These are phyloP conservation scores for Cichladusa arquata DNA, from an alignment of 2,113 vertebrate species.

Conservation along the genomic window DNA sequence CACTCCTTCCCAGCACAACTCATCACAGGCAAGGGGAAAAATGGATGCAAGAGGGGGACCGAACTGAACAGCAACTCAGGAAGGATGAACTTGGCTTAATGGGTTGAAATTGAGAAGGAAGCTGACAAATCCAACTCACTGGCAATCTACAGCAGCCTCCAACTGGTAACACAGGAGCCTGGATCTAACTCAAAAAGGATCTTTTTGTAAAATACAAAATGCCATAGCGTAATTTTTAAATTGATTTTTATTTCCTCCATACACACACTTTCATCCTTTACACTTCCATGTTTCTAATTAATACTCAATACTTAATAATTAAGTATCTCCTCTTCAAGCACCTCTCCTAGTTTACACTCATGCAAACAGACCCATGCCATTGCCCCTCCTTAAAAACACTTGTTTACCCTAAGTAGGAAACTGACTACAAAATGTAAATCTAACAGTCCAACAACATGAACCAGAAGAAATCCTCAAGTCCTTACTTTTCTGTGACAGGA, in stretches of 20 bases:
- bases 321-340: background rate
- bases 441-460: background rate
- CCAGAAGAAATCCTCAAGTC: background rate
- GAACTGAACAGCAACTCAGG: background rate
- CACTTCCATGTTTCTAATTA: background rate
- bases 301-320: background rate
- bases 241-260: background rate
- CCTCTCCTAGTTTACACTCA: background rate
- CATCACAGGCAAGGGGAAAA: background rate
- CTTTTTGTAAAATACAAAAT: background rate
- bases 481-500: constrained; percentile 88
- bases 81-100: background rate
- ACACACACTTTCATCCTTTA: background rate
- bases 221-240: background rate
- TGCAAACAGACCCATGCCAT: background rate
- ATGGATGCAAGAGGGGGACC: background rate
- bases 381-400: background rate
- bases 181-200: background rate
- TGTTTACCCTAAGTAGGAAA: background rate
- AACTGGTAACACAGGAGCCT: background rate
- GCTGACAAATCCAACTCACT: background rate
- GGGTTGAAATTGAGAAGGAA: background rate
- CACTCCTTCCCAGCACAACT: background rate
- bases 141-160: background rate
- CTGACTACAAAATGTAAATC: background rate